phyloP scores from a whole-genome alignment of 2,113 vertebrate genomes.

The Paralichthys olivaceus region DNA sequence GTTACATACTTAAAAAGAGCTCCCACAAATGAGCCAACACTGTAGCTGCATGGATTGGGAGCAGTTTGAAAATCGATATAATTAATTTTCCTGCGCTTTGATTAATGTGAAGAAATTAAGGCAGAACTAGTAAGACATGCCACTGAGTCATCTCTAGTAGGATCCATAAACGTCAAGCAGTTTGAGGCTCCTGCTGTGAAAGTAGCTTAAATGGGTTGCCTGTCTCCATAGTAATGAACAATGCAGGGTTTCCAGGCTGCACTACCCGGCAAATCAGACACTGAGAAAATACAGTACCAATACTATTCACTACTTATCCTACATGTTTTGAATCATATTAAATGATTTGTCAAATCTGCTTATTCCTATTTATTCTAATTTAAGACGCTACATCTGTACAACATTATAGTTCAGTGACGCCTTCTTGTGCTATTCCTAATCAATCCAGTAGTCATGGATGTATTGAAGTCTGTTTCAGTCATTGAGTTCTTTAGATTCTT shows the following conservation, averaged over 20 bases:
- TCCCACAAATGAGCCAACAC: background rate
- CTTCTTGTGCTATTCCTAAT: background rate
- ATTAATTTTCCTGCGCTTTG: background rate
- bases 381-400: background rate
- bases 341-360: no score
- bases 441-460: background rate
- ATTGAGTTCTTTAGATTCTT: background rate
- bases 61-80: background rate
- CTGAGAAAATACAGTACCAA: background rate
- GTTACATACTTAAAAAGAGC: background rate
- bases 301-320: background rate
- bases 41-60: background rate
- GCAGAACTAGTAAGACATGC: background rate
- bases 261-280: background rate
- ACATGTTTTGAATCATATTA: background rate
- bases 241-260: conserved; percentile 3
- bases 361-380: background rate
- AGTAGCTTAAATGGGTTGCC: conserved; percentile 20
- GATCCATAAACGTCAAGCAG: conserved; percentile 29
- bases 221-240: conserved; percentile 52
- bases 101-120: conserved; percentile 4
- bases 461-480: background rate
- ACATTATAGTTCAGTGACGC: background rate
- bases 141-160: conserved; percentile 32
- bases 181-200: conserved; percentile 32